A percentile compares a stretch with the other conserved stretches of the same genome.
Conservation (phyloP, 2,113 vertebrate species). For the Anseranas semipalmata region DNA sequence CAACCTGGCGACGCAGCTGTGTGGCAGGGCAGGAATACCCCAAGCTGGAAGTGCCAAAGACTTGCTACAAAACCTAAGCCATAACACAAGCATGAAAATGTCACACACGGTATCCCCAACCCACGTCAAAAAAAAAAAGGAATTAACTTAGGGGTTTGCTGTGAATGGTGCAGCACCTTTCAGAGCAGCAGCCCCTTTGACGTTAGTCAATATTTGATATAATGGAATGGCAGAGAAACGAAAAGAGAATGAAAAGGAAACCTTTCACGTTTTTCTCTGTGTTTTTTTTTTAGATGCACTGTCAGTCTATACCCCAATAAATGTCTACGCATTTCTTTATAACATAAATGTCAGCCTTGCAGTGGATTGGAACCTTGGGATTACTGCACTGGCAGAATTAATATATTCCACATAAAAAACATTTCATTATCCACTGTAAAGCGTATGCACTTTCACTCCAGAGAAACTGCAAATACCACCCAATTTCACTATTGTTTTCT, state of each 20-base stretch:
- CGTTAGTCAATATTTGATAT: neutral
- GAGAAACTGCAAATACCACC: constrained; percentile 32
- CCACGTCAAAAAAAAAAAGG: neutral
- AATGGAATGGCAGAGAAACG: neutral
- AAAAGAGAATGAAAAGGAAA: neutral
- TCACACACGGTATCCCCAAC: fast-evolving
- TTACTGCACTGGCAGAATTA: constrained; percentile 30
- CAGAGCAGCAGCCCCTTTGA: neutral
- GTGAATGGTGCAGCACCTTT: neutral
- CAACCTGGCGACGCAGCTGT: fast-evolving
- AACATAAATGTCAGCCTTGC: constrained; percentile 23
- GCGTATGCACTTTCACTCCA: neutral
- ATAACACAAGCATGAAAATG: neutral
- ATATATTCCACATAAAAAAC: neutral
- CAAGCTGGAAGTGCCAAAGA: neutral
- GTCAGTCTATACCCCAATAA: neutral
- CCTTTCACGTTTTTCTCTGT: neutral
- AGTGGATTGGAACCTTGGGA: neutral
- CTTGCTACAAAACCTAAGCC: neutral
- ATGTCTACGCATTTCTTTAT: neutral
- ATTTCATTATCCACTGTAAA: constrained; percentile 34
- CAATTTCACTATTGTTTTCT: neutral
- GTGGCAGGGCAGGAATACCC: neutral
- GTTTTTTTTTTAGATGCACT: neutral
- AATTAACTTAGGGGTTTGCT: neutral